Conservation (phyloP, 2,888 invertebrate genomes). For the Tineola bisselliella region DNA sequence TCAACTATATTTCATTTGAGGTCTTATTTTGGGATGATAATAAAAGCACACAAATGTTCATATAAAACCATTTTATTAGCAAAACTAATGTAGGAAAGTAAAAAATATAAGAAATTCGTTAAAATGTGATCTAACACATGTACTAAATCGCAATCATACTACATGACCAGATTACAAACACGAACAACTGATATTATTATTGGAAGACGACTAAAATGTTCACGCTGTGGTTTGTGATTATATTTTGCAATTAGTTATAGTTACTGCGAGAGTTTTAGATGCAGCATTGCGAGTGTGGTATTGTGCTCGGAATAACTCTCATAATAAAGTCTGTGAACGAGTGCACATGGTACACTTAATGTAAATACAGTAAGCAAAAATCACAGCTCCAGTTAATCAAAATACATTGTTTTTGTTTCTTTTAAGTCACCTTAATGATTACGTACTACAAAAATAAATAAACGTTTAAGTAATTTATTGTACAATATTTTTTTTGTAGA, state of each 20-base stretch:
- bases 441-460: conserved; percentile 59
- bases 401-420: conserved; percentile 58
- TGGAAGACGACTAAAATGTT: not conserved
- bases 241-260: too few relatives aligned
- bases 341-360: not conserved
- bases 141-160: not conserved
- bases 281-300: not conserved
- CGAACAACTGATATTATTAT: not conserved
- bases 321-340: not conserved
- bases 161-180: conserved; percentile 12
- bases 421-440: conserved; percentile 47
- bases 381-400: conserved; percentile 68
- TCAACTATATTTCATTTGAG: too few relatives aligned
- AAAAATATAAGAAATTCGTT: conserved; percentile 63
- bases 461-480: conserved; percentile 55
- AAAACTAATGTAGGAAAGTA: conserved; percentile 66
- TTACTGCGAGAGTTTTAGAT: not conserved
- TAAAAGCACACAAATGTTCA: not conserved
- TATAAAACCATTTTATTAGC: conserved; percentile 63
- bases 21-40: not conserved
- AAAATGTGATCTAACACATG: conserved; percentile 23
- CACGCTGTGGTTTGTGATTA: not conserved
- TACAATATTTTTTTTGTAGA: conserved; percentile 45
- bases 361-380: conserved; percentile 58
- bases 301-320: not conserved